Evolutionary conservation across 1,140 invertebrate genomes (phyloP).

Genomic region (Cryptotermes secundus): DNA sequence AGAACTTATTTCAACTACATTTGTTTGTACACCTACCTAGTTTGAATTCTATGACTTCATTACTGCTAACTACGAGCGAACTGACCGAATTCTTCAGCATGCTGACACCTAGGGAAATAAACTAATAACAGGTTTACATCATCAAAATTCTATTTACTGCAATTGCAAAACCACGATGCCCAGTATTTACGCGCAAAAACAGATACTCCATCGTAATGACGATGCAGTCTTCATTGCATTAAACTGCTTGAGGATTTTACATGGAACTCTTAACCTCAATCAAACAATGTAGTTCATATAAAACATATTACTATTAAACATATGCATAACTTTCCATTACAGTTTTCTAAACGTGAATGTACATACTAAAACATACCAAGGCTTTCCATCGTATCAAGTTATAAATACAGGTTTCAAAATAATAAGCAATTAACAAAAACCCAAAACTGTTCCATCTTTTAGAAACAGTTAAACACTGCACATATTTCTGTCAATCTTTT

Average conservation of each 20-base stretch:
- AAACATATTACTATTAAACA: neutral
- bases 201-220: neutral
- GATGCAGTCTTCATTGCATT: neutral
- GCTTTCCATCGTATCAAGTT: neutral
- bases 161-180: too few species aligned
- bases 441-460: neutral
- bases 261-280: neutral
- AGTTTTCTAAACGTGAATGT: neutral
- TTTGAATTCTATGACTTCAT: constrained; percentile 76
- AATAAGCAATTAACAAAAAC: neutral
- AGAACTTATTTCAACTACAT: neutral
- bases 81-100: constrained; percentile 23
- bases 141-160: neutral
- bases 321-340: neutral
- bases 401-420: neutral
- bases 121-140: neutral
- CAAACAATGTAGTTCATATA: neutral
- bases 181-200: neutral
- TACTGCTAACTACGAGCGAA: constrained; percentile 62
- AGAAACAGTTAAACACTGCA: neutral
- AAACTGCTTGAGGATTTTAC: neutral
- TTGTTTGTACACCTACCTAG: constrained; percentile 56
- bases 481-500: neutral
- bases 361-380: neutral
- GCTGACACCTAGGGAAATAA: constrained; percentile 16